Conservation (phyloP, 2,113 vertebrate species). For the Argyrosomus japonicus region DNA sequence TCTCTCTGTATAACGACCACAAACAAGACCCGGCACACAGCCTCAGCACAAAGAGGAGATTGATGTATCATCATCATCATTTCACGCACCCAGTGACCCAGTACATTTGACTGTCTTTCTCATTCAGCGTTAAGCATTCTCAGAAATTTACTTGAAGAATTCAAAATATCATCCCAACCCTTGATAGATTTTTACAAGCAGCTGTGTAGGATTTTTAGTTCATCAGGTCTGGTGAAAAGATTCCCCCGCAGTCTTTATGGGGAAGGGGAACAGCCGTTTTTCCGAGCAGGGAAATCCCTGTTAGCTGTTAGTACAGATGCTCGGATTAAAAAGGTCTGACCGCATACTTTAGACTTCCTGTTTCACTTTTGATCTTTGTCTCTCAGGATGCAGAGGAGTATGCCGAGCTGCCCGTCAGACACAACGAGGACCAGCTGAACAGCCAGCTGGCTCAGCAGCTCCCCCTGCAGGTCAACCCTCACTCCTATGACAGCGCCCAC, state of each 20-base stretch:
- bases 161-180: background rate
- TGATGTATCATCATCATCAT: conserved; percentile 27
- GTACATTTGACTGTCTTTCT: background rate
- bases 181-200: background rate
- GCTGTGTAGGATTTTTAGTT: background rate
- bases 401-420: conserved; percentile 94
- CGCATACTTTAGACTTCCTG: conserved; percentile 24
- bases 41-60: conserved; percentile 8
- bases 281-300: conserved; percentile 7
- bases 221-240: background rate
- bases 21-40: conserved; percentile 11
- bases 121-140: background rate
- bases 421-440: conserved; percentile 99
- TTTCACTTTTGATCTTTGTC: conserved; percentile 40
- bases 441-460: conserved; percentile 93
- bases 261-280: background rate
- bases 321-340: conserved; percentile 14
- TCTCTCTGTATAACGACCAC: conserved; percentile 43
- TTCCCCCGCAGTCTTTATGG: background rate
- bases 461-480: conserved; percentile 92
- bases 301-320: conserved; percentile 20
- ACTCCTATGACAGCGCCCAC: conserved; percentile 96
- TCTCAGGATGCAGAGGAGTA: conserved; percentile 95
- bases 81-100: background rate
- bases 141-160: conserved; percentile 5